phyloP scores from a whole-genome alignment of 1,140 invertebrate genomes.

The Chironomus tepperi region DNA sequence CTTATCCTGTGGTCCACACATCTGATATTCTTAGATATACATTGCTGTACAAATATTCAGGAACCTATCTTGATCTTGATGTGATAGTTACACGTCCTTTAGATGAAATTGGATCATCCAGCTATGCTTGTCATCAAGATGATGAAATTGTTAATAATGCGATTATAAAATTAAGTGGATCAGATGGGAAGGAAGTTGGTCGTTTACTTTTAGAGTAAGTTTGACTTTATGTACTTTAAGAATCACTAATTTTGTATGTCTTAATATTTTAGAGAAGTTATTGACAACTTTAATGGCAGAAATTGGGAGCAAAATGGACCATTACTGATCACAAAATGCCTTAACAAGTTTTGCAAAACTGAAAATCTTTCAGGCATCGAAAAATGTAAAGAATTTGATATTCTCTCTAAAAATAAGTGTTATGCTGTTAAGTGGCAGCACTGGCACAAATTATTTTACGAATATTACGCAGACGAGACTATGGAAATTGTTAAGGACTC shows the following conservation, averaged over 20 bases:
- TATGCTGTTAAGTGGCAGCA: constrained; percentile 10
- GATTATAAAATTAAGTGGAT: constrained; percentile 24
- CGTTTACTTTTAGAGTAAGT: neutral
- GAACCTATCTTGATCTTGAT: constrained; percentile 26
- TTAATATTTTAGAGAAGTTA: neutral
- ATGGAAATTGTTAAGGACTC: neutral
- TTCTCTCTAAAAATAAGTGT: neutral
- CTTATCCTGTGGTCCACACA: neutral
- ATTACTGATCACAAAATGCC: neutral
- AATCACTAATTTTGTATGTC: no score
- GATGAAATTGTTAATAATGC: neutral
- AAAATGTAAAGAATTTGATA: neutral
- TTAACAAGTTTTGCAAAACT: neutral
- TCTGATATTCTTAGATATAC: constrained; percentile 20
- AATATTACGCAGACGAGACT: neutral
- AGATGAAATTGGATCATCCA: neutral
- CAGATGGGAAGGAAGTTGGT: neutral
- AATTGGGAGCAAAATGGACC: constrained; percentile 3
- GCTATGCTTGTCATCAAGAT: neutral
- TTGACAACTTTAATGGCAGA: constrained; percentile 1
- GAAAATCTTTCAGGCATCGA: neutral
- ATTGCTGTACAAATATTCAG: constrained; percentile 16
- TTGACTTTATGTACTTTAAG: no score
- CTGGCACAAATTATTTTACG: neutral
- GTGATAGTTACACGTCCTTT: neutral